These are phyloP conservation scores for Ganaspis brasiliensis DNA, from an alignment of 2,888 invertebrate genomes.

Conservation along the genomic window DNA sequence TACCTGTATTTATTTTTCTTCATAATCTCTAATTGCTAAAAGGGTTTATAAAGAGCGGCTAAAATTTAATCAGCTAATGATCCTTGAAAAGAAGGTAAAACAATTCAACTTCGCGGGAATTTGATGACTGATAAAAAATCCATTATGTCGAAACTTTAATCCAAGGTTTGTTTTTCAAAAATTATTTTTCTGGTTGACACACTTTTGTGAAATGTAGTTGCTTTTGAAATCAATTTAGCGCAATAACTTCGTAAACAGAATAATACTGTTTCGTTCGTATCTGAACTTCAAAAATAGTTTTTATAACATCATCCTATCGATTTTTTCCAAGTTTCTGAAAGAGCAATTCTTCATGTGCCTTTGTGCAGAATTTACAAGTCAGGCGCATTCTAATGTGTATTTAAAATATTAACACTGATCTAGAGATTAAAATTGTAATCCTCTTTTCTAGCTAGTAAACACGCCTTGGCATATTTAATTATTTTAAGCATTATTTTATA, in stretches of 20 bases:
- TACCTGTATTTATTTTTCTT: slow-evolving; percentile 3
- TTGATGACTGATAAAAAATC: slow-evolving; percentile 19
- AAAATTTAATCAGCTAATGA: slow-evolving; percentile 34
- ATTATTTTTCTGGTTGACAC: slow-evolving; percentile 4
- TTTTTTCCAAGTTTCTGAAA: too few relatives aligned
- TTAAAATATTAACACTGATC: slow-evolving; percentile 14
- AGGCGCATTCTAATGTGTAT: not conserved
- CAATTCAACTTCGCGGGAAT: slow-evolving; percentile 10
- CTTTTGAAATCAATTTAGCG: not conserved
- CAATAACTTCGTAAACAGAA: too few relatives aligned
- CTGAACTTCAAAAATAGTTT: too few relatives aligned
- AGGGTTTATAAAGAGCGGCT: not conserved
- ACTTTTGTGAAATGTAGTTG: not conserved
- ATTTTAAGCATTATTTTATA: not conserved
- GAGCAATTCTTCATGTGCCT: too few relatives aligned
- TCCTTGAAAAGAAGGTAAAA: not conserved
- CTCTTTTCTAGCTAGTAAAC: not conserved
- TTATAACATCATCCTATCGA: too few relatives aligned
- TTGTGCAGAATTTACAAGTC: not conserved
- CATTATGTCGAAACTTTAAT: not conserved
- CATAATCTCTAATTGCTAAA: slow-evolving; percentile 15
- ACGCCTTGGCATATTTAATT: not conserved
- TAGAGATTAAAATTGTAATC: slow-evolving; percentile 19
- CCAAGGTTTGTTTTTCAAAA: slow-evolving; percentile 18
- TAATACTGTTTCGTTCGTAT: too few relatives aligned